phyloP scores from a whole-genome alignment of 2,113 vertebrate genomes.

The Sinocyclocheilus maitianheensis region DNA sequence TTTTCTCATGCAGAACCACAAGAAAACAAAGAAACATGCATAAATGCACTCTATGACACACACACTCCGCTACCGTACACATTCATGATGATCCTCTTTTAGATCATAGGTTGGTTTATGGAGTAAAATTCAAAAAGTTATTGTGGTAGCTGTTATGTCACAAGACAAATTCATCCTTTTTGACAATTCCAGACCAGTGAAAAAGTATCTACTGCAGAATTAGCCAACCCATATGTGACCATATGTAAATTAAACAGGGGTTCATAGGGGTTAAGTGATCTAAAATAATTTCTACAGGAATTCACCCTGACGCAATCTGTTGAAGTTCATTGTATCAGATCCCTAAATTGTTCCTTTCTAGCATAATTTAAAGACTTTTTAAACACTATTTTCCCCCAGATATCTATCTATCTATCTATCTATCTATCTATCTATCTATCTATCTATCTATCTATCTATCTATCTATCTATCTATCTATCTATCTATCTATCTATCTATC shows the following conservation, averaged over 20 bases:
- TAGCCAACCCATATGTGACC: no score
- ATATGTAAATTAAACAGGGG: no score
- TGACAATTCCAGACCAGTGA: not conserved
- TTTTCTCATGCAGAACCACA: conserved; percentile 40
- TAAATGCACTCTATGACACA: conserved; percentile 30
- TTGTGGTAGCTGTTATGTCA: not conserved
- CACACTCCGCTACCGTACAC: conserved; percentile 3
- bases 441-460: no score
- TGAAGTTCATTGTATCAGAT: not conserved
- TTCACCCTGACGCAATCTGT: not conserved
- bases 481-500: no score
- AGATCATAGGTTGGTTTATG: not conserved
- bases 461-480: no score
- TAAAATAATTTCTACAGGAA: not conserved
- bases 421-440: no score
- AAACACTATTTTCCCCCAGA: no score
- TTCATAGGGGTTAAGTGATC: not conserved
- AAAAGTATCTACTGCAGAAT: no score
- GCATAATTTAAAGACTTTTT: no score
- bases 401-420: no score
- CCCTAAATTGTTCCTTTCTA: no score
- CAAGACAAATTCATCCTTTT: not conserved
- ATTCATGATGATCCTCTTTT: not conserved
- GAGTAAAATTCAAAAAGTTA: not conserved
- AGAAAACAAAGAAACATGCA: conserved; percentile 39